Evolutionary conservation across 2,797 vertebrate genomes (phyloP).

Genomic region (Enteromius paludinosus): DNA sequence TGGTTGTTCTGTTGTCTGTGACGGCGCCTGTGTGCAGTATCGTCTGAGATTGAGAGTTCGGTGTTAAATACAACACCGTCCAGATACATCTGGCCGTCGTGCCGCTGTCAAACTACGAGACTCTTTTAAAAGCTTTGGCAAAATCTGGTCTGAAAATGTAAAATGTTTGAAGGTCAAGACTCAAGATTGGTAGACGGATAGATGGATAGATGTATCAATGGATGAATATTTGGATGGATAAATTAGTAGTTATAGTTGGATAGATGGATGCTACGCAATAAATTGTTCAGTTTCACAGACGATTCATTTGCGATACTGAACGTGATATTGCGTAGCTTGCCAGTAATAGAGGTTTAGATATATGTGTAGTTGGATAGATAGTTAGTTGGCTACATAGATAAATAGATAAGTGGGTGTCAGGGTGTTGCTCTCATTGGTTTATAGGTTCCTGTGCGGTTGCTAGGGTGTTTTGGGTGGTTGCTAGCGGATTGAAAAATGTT

Average conservation of each 20-base stretch:
- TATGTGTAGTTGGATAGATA: too few relatives aligned
- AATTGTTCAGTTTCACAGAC: too few relatives aligned
- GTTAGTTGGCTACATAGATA: too few relatives aligned
- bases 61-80: slow-evolving; percentile 18
- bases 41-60: slow-evolving; percentile 63
- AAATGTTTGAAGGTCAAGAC: neutral
- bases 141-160: neutral
- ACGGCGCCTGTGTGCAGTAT: slow-evolving; percentile 75
- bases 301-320: too few relatives aligned
- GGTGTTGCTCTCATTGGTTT: neutral
- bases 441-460: neutral
- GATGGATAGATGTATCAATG: neutral
- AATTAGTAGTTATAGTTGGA: neutral
- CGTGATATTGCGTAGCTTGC: too few relatives aligned
- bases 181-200: neutral
- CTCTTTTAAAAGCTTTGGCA: too few relatives aligned
- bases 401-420: neutral
- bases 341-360: too few relatives aligned
- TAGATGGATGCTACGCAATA: too few relatives aligned
- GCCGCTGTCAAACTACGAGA: neutral
- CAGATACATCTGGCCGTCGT: neutral
- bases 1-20: slow-evolving; percentile 69
- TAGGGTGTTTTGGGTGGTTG: neutral
- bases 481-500: neutral
- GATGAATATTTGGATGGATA: neutral